Percentiles rank a stretch among this genome's conserved stretches.
Conservation (phyloP, 92 coral and sea anemone genomes). For the Porites cylindrica region DNA sequence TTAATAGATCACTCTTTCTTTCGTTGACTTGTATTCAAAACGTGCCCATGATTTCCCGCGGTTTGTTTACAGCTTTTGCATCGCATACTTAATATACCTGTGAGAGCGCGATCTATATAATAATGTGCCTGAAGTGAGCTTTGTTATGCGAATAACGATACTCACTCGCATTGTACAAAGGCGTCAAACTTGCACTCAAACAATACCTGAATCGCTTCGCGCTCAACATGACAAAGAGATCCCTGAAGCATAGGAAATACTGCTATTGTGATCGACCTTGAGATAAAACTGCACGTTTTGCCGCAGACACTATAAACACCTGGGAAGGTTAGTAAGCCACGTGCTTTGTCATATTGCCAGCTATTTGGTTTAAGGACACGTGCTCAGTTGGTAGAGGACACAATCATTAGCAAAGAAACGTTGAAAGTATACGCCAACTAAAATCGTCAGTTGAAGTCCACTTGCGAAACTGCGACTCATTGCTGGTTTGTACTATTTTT, state of each 20-base stretch:
- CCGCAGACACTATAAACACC: constrained; percentile 29
- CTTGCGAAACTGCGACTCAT: too few relatives aligned
- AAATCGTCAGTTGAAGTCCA: background rate
- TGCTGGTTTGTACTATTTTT: too few relatives aligned
- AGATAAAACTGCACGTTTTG: background rate
- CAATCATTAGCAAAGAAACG: background rate
- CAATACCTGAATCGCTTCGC: constrained; percentile 8
- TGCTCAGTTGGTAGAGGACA: background rate
- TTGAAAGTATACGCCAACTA: background rate
- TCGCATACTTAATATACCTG: constrained; percentile 26
- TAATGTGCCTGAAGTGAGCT: constrained; percentile 11
- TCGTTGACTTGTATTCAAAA: background rate
- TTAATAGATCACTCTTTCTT: background rate
- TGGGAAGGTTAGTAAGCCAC: constrained; percentile 35
- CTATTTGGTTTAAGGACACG: constrained; percentile 23
- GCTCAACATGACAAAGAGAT: constrained; percentile 3
- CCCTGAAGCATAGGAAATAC: constrained; percentile 21
- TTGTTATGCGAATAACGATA: constrained; percentile 26
- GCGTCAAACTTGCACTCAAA: constrained; percentile 16
- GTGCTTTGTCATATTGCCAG: constrained; percentile 30
- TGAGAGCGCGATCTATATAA: constrained; percentile 33
- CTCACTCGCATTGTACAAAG: constrained; percentile 15
- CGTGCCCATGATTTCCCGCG: constrained; percentile 7
- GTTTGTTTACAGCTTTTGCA: constrained; percentile 40
- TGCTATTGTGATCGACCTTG: background rate